Conservation (phyloP, 1,140 invertebrate genomes). For the Vanessa atalanta region DNA sequence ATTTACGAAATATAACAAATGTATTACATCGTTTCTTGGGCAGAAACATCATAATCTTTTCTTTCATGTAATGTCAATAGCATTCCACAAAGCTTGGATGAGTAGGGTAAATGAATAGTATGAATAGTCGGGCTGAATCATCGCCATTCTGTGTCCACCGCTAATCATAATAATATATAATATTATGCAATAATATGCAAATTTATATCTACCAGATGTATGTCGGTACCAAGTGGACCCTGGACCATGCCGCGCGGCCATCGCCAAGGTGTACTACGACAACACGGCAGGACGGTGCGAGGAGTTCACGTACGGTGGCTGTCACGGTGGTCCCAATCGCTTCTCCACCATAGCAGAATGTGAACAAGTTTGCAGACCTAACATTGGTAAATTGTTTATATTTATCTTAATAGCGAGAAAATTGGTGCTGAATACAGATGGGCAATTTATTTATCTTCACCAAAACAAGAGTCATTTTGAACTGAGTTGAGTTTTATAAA, state of each 20-base stretch:
- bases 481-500: not conserved
- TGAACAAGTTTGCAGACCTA: slow-evolving; percentile 81
- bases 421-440: not conserved
- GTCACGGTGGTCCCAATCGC: slow-evolving; percentile 90
- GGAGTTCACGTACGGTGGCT: slow-evolving; percentile 89
- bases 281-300: slow-evolving; percentile 77
- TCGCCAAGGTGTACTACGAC: slow-evolving; percentile 88
- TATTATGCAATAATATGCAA: not conserved
- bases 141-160: too few relatives aligned
- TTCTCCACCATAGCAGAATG: slow-evolving; percentile 87
- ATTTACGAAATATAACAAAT: too few relatives aligned
- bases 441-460: not conserved
- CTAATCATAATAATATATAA: too few relatives aligned
- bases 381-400: slow-evolving; percentile 29
- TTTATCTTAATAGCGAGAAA: not conserved
- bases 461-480: not conserved
- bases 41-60: too few relatives aligned
- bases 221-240: slow-evolving; percentile 82
- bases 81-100: too few relatives aligned
- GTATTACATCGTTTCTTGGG: too few relatives aligned
- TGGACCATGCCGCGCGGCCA: slow-evolving; percentile 85
- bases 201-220: slow-evolving; percentile 47
- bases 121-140: too few relatives aligned
- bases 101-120: too few relatives aligned
- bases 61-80: too few relatives aligned